Percentiles rank a stretch among this genome's conserved stretches.
These are phyloP conservation scores for Falco peregrinus DNA, from an alignment of 2,797 vertebrate genomes.

Conservation along the genomic window DNA sequence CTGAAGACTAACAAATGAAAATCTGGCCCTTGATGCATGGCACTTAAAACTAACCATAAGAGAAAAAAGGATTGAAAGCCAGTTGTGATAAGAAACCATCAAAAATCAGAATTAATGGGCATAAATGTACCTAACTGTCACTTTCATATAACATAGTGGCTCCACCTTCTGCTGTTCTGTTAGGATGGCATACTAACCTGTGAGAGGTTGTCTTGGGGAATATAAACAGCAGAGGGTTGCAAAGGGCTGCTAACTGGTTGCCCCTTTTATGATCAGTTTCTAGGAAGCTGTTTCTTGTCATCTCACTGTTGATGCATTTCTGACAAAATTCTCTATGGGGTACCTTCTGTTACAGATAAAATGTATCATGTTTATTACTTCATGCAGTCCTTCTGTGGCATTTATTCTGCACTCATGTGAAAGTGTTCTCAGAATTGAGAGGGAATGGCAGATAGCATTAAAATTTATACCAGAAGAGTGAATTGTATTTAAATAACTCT, in stretches of 20 bases:
- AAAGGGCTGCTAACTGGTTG: slow-evolving; percentile 3
- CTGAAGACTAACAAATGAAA: not conserved
- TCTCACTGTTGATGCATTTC: not conserved
- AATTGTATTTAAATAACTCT: slow-evolving; percentile 7
- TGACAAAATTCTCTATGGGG: not conserved
- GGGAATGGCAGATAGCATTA: not conserved
- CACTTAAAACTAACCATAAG: not conserved
- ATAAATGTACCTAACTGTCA: not conserved
- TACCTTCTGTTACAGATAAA: not conserved
- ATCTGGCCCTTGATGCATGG: not conserved
- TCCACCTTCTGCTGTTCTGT: not conserved
- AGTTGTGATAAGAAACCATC: not conserved
- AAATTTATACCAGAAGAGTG: not conserved
- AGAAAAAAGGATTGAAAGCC: not conserved
- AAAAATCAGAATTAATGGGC: not conserved
- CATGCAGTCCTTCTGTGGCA: not conserved
- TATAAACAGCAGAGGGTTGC: not conserved
- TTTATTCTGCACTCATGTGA: not conserved
- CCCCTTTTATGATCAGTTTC: slow-evolving; percentile 8
- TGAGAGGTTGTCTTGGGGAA: not conserved
- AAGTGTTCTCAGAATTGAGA: not conserved
- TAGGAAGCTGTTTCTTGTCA: slow-evolving; percentile 11
- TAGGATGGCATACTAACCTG: not conserved
- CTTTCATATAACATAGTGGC: not conserved
- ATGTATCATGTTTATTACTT: slow-evolving; percentile 20